Evolutionary conservation across 1,140 invertebrate genomes (phyloP), one percentile per base, ranked within the genome.

Genomic region (Nomia melanderi): DNA sequence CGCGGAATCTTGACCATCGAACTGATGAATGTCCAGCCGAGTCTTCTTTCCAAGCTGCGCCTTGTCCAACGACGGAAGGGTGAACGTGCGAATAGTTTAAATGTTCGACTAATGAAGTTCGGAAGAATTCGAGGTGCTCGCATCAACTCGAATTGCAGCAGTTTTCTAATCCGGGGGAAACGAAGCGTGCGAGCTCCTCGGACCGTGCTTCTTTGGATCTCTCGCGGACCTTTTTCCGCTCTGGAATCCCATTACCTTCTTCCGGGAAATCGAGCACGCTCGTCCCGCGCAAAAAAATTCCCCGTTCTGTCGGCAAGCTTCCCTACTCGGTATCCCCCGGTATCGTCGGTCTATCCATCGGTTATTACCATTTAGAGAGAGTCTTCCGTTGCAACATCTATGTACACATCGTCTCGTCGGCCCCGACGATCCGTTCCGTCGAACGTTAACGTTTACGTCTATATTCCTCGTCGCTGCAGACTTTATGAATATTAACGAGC

Each of bases 401-500:
- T n/a, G 47, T 7, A n/a, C n/a, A 50, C 31, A 59, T 44, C 17
- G 17, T 5, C 41, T 23, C 57, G 4, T 25, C 23, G 41, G 41
- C 39, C 64, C 41, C 41, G 12, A 50, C 70, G 23, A 62, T 62
- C 6, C 17, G 27, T 64, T 29, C 39, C 27, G 62, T 33, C 36
- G 29, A 79, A 62, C 36, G 25, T 64, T 79, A 74, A 74, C 44
- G 20, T 27, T n/a, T n/a, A n/a, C n/a, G 17, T 39, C 27, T 57
- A n/a, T 56, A 14, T 44, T 20, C 33, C 33, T 17, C 39, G 69
- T 23, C 60, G 60, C 77, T 50, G 39, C 33, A 27, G n/a, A 65
- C 79, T 81, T 81, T 79, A 79, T 75, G 79, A 81, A 81, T 79
- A 81, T 81, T 81, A 79, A 81, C 64, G 75, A 80, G 74, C 66